Evolutionary conservation across 2,797 vertebrate species (phyloP).

Genomic region (Picus viridis): DNA sequence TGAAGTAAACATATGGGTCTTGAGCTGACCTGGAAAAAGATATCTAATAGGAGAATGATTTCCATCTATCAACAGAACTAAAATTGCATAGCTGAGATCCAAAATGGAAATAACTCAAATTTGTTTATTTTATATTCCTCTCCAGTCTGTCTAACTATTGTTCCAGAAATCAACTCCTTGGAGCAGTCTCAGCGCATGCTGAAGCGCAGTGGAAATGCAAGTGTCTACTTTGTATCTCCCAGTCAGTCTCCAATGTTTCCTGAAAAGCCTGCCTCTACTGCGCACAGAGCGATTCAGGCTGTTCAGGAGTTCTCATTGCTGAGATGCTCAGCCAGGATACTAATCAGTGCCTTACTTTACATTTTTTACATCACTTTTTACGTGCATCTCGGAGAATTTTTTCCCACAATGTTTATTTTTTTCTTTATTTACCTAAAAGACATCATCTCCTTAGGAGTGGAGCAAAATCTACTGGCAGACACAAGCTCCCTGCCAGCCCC

Average conservation of each 20-base stretch:
- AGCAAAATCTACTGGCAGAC: neutral
- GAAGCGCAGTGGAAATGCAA: neutral
- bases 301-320: neutral
- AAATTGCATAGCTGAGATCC: neutral
- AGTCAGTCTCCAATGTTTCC: neutral
- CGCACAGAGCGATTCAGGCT: neutral
- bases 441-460: neutral
- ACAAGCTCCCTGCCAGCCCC: neutral
- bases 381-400: neutral
- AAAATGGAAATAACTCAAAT: neutral
- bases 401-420: neutral
- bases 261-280: neutral
- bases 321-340: neutral
- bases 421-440: neutral
- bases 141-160: neutral
- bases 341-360: neutral
- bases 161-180: neutral
- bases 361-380: accelerated
- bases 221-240: accelerated
- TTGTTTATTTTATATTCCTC: constrained; percentile 32
- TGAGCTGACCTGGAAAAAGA: neutral
- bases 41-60: neutral
- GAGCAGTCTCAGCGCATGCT: neutral
- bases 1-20: neutral
- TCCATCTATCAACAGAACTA: constrained; percentile 33